Evolutionary conservation across 2,113 vertebrate species (phyloP).

Genomic region (Candoia aspera): DNA sequence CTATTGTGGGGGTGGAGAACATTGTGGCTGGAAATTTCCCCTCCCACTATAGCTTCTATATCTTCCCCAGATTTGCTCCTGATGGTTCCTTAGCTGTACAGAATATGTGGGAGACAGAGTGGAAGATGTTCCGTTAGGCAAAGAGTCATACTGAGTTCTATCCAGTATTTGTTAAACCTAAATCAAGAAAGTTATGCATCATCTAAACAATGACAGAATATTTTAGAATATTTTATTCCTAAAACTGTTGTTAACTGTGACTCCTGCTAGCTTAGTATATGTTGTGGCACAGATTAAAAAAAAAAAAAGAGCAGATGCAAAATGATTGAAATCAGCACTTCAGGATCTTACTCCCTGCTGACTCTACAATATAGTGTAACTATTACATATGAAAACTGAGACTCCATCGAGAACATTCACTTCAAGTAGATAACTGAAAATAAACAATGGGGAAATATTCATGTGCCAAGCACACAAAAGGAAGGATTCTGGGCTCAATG

Average conservation of each 20-base stretch:
- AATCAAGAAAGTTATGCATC: background rate
- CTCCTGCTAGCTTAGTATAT: background rate
- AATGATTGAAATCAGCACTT: background rate
- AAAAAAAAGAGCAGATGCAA: background rate
- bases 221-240: background rate
- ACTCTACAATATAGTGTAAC: background rate
- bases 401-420: background rate
- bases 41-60: background rate
- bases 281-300: too few species aligned
- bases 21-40: background rate
- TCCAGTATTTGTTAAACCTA: background rate
- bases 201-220: background rate
- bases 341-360: background rate
- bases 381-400: background rate
- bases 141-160: background rate
- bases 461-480: background rate
- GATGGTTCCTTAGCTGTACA: background rate
- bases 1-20: background rate
- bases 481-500: background rate
- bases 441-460: background rate
- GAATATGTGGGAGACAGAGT: background rate
- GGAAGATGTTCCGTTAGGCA: background rate
- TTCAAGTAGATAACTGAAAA: background rate
- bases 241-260: background rate
- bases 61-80: background rate